Conservation (phyloP, 1,140 invertebrate species). For the Hypsibius dujardini region DNA sequence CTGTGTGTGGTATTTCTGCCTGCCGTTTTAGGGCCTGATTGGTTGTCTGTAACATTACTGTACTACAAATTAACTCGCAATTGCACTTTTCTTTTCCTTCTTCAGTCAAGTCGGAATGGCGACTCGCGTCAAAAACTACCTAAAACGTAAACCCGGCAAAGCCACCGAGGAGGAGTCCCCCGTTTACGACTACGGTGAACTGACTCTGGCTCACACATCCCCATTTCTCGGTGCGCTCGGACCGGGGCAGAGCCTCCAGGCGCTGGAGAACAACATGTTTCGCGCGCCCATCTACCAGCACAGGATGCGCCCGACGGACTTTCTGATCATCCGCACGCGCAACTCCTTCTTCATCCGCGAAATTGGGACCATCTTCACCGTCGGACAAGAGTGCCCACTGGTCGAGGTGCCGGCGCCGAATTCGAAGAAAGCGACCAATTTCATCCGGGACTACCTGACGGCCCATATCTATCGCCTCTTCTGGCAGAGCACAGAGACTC, state of each 20-base stretch:
- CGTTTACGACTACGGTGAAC: constrained; percentile 74
- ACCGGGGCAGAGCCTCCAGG: constrained; percentile 68
- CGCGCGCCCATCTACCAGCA: constrained; percentile 86
- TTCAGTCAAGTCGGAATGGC: constrained; percentile 74
- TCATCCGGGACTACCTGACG: constrained; percentile 90
- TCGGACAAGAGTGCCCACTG: constrained; percentile 87
- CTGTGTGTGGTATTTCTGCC: too few species aligned
- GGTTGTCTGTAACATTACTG: too few species aligned
- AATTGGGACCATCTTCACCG: constrained; percentile 68
- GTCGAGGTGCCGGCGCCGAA: constrained; percentile 98
- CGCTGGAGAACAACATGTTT: constrained; percentile 96
- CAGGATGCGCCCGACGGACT: constrained; percentile 59
- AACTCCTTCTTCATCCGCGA: constrained; percentile 68
- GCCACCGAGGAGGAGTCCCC: constrained; percentile 64
- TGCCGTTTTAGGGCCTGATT: too few species aligned
- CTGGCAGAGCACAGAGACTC: constrained; percentile 81
- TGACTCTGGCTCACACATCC: constrained; percentile 84
- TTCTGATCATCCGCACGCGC: constrained; percentile 76
- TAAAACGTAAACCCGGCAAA: constrained; percentile 78
- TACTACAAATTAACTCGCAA: too few species aligned
- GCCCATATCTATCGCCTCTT: constrained; percentile 96
- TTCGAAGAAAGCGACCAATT: constrained; percentile 94
- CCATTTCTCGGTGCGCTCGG: constrained; percentile 84
- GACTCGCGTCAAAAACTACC: constrained; percentile 95
- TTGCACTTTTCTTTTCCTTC: too few species aligned